Conservation (phyloP, 2,888 invertebrate species). For the Cylloceria caligata region DNA sequence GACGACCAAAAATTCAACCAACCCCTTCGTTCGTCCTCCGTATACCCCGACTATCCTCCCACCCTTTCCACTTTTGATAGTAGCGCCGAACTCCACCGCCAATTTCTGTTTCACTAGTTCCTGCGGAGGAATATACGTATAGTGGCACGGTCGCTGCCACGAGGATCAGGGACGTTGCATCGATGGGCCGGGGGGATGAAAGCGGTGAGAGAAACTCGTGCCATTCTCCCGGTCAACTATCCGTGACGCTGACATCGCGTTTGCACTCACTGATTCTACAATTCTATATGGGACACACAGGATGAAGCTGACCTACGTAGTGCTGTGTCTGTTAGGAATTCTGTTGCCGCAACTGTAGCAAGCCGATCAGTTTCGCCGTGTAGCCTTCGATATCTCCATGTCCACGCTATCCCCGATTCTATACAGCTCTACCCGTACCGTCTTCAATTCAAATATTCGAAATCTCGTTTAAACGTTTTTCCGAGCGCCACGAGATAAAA, state of each 20-base stretch:
- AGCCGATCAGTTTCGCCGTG: constrained; percentile 42
- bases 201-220: constrained; percentile 22
- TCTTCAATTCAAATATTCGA: constrained; percentile 32
- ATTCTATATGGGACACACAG: not conserved
- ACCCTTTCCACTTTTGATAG: constrained; percentile 3
- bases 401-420: constrained; percentile 2
- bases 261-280: constrained; percentile 19
- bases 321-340: not conserved
- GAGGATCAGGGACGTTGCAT: not conserved
- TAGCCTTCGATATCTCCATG: not conserved
- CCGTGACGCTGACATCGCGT: constrained; percentile 32
- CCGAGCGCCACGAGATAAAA: constrained; percentile 28
- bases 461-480: constrained; percentile 42
- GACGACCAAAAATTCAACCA: constrained; percentile 42
- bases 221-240: constrained; percentile 37
- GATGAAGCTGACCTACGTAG: constrained; percentile 3
- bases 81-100: not conserved
- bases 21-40: not conserved
- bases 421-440: not conserved
- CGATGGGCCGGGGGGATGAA: constrained; percentile 12
- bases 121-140: not conserved
- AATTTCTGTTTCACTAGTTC: constrained; percentile 38
- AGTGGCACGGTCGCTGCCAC: not conserved
- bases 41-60: not conserved
- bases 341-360: not conserved